phyloP scores from a whole-genome alignment of 2,797 vertebrate genomes.

The Takifugu ocellatus region DNA sequence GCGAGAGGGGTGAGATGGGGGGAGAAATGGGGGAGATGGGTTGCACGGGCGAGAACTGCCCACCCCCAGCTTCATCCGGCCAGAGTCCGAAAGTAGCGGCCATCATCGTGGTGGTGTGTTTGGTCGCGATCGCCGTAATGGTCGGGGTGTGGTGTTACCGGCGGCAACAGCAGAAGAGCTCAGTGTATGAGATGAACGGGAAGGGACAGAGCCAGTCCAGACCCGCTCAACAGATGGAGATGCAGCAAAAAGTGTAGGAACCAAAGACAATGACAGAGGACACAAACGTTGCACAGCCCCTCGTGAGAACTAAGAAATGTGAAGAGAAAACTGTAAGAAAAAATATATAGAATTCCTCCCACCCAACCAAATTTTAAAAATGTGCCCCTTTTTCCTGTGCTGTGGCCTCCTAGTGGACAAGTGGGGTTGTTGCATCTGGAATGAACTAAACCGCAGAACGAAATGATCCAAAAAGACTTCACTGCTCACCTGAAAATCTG shows the following conservation, averaged over 20 bases:
- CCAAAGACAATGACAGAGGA: constrained; percentile 3
- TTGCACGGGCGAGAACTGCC: constrained; percentile 75
- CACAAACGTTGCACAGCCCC: not conserved
- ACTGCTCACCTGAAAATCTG: too few relatives aligned
- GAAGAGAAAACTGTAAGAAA: not conserved
- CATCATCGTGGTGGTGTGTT: constrained; percentile 79
- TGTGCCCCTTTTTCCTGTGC: too few relatives aligned
- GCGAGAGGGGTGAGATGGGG: constrained; percentile 68
- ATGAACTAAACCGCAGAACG: too few relatives aligned
- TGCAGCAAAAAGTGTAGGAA: constrained; percentile 90
- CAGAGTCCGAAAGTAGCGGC: constrained; percentile 82
- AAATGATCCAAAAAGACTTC: too few relatives aligned
- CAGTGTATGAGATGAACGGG: constrained; percentile 89
- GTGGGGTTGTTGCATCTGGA: too few relatives aligned
- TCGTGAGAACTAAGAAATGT: not conserved
- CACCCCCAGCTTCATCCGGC: constrained; percentile 66
- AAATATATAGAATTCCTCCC: not conserved
- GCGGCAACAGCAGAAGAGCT: constrained; percentile 87
- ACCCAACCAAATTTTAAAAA: too few relatives aligned
- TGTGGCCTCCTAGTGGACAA: too few relatives aligned
- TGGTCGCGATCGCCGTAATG: constrained; percentile 69
- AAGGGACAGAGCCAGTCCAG: constrained; percentile 77
- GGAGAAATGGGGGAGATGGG: constrained; percentile 66
- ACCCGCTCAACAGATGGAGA: constrained; percentile 91
- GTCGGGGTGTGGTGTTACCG: constrained; percentile 87